phyloP scores from a whole-genome alignment of 2,113 vertebrate genomes.

The Neogale vison region DNA sequence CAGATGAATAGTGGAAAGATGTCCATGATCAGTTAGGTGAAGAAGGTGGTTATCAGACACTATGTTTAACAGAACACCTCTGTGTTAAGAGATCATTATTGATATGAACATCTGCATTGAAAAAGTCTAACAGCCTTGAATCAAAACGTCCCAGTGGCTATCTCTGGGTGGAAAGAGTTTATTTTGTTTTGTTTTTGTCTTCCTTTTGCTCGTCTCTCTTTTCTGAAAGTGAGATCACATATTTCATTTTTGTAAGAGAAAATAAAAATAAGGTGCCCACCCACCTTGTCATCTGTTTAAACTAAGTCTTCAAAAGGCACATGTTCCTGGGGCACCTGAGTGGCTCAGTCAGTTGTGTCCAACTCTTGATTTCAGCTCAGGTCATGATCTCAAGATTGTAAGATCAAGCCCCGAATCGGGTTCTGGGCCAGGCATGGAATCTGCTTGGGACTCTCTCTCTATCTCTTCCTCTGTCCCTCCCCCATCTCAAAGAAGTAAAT shows the following conservation, averaged over 20 bases:
- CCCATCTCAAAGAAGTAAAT: background rate
- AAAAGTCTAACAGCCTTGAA: constrained; percentile 6
- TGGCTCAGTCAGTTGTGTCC: background rate
- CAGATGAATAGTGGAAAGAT: background rate
- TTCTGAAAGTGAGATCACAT: background rate
- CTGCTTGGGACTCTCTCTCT: background rate
- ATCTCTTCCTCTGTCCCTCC: background rate
- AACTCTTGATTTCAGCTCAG: background rate
- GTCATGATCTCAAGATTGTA: background rate
- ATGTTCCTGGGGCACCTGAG: background rate
- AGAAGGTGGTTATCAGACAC: background rate
- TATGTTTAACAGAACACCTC: background rate
- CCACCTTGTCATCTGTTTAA: background rate
- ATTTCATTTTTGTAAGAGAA: background rate
- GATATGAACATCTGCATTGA: background rate
- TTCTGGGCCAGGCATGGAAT: background rate
- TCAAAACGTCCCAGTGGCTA: background rate
- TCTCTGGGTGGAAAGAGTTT: background rate
- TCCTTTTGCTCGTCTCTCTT: background rate
- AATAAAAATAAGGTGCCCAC: background rate
- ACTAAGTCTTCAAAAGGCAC: background rate
- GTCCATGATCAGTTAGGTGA: background rate
- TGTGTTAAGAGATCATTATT: constrained; percentile 7
- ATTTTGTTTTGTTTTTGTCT: background rate
- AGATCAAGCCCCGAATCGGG: background rate